A percentile compares a stretch with the other conserved stretches of the same genome.
phyloP scores from a whole-genome alignment of 2,888 invertebrate species.

The Drepana falcataria region DNA sequence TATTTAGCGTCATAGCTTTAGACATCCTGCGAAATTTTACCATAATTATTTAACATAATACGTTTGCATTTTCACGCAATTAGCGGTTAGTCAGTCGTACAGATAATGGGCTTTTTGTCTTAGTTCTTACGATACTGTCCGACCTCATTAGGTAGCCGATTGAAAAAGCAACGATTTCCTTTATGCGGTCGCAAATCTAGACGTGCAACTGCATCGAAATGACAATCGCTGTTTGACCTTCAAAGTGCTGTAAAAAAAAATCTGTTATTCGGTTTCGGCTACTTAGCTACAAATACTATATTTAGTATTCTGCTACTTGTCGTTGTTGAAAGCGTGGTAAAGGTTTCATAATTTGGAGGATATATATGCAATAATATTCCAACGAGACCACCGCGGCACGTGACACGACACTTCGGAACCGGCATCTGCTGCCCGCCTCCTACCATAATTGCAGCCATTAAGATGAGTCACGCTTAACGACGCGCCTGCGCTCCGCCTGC shows the following conservation, averaged over 20 bases:
- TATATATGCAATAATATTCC: slow-evolving; percentile 10
- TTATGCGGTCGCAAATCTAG: slow-evolving; percentile 28
- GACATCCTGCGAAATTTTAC: slow-evolving; percentile 15
- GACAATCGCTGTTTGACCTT: slow-evolving; percentile 51
- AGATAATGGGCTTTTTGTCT: slow-evolving; percentile 49
- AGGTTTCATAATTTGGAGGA: not conserved
- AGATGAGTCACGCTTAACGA: slow-evolving; percentile 76
- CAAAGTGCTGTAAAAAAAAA: slow-evolving; percentile 44
- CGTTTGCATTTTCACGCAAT: slow-evolving; percentile 42
- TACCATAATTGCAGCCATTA: slow-evolving; percentile 69
- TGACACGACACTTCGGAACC: slow-evolving; percentile 45
- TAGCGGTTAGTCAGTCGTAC: slow-evolving; percentile 50
- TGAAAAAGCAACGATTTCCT: slow-evolving; percentile 50
- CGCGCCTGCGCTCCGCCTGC: slow-evolving; percentile 56
- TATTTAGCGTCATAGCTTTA: slow-evolving; percentile 4
- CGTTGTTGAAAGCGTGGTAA: not conserved
- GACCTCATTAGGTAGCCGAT: slow-evolving; percentile 55
- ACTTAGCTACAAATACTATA: too few relatives aligned
- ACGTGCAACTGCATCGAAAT: slow-evolving; percentile 48
- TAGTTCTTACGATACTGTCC: slow-evolving; percentile 49
- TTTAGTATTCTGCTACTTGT: too few relatives aligned
- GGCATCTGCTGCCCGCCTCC: slow-evolving; percentile 37
- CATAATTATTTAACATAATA: slow-evolving; percentile 37
- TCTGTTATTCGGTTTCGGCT: not conserved
- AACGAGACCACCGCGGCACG: slow-evolving; percentile 28